Base-by-base conservation (phyloP, 1,140 invertebrate species). In the Neoseiulus cucumeris region DNA sequence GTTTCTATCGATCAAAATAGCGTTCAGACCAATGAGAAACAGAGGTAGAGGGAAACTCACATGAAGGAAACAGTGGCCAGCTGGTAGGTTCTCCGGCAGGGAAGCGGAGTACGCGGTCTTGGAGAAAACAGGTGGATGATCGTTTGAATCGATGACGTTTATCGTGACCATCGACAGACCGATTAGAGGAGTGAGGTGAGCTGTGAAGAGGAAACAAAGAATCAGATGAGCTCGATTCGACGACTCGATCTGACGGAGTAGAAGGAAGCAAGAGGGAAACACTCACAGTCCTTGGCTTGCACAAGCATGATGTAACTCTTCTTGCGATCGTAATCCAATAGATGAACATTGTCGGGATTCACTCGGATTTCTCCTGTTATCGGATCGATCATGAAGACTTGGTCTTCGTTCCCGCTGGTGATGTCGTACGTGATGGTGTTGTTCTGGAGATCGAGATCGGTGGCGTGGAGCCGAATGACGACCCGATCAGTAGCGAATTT, bases 351-450 rank as follows among this genome's bases (percentile, higher is more conserved):
- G 9, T 66, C 65, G 17, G 69, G 68, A 28, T 68, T 28, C 1
- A 73, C 68, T 45, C 66, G 47, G 20, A 76, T 72, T 45, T 72
- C 70, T 0, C 74, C 75, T 20, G 68, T 70, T 0, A 65, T 44
- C 7, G 66, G 45, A 47, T 75, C 66, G 33, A 76, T 74, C 22
- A 55, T 67, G 55, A 76, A 76, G 14, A 71, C 65, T 7, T 64
- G 65, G 4, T 75, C 70, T 44, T 72, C 72, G 64, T 76, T 76
- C 30, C 74, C 74, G 25, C 65, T 67, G 6, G 69, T 33, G 18
- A 75, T 72, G 25, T 69, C 70, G 65, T 75, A 75, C 7, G 68
- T 68, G 12, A 75, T 68, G 1, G 68, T 71, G 65, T 73, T 73
- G 45, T 69, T 73, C 65, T 69, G 69, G 64, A 70, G 68, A 72